Conservation (phyloP, 1,140 invertebrate genomes). For the Tyrophagus putrescentiae region DNA sequence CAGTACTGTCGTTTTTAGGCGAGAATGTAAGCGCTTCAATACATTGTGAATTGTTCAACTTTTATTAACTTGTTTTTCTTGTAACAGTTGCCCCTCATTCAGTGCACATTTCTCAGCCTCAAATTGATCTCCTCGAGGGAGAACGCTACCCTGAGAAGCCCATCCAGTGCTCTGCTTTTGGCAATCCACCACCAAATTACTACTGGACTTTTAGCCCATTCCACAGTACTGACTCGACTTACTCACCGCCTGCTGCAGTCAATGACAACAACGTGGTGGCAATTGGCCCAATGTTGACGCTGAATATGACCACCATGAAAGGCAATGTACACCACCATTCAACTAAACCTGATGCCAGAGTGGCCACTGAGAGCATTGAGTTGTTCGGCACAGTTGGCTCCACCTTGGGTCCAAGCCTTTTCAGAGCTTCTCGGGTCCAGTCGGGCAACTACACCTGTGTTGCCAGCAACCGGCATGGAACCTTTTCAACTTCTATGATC, state of each 20-base stretch:
- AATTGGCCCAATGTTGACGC: not conserved
- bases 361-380: not conserved
- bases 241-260: not conserved
- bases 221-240: not conserved
- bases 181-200: slow-evolving; percentile 41
- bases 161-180: slow-evolving; percentile 57
- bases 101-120: slow-evolving; percentile 52
- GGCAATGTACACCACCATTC: not conserved
- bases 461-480: slow-evolving; percentile 58
- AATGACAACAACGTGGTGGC: slow-evolving; percentile 4
- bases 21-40: slow-evolving; percentile 57
- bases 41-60: not conserved
- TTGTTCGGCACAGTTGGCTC: not conserved
- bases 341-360: not conserved
- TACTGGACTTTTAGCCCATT: slow-evolving; percentile 24
- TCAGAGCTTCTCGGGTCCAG: not conserved
- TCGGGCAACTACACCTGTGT: slow-evolving; percentile 56
- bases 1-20: slow-evolving; percentile 60
- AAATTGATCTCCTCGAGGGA: slow-evolving; percentile 58
- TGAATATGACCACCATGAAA: not conserved
- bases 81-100: slow-evolving; percentile 66
- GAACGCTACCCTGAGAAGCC: slow-evolving; percentile 48
- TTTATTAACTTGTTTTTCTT: slow-evolving; percentile 20
- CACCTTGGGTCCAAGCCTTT: slow-evolving; percentile 41
- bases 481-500: slow-evolving; percentile 43